Evolutionary conservation across 2,888 invertebrate genomes (phyloP), one percentile per base, ranked within the genome.

Genomic region (Oligia strigilis): DNA sequence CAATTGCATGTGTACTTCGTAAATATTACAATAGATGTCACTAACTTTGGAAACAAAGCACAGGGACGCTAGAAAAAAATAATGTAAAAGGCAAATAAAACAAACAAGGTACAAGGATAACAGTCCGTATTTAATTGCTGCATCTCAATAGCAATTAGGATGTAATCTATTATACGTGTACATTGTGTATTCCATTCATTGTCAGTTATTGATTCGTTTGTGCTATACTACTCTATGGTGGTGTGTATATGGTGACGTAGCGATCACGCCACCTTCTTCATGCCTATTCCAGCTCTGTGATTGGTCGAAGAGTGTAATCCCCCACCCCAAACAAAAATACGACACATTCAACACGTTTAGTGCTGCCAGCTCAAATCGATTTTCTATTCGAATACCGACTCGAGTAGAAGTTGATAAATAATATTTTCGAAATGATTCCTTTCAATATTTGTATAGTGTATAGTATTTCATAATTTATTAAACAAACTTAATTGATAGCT

Each of bases 261-360:
- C 72, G 95, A 97, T 97, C 97, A 97, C 97, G 97, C 97, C 97
- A 97, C 97, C 94, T 96, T 95, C 87, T 94, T 93, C 92, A 93
- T 93, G 91, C 91, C 90, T 87, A 87, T 93, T 93, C 82, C 91
- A 87, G 92, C 70, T 65, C 82, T 93, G 90, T 93, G 92, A 97
- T 97, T 97, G 97, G 97, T 89, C 77, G 87, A 92, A 87, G 83
- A 62, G 60, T 40, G 64, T 75, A 82, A 81, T 90, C 92, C 94
- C 93, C 94, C 92, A 92, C 94, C 93, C 91, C 89, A 86, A 90
- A 92, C 91, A 91, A 93, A 93, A 94, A 92, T 93, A 93, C 90
- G 92, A 92, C 92, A 94, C 94, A 94, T 94, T 94, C 94, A 95
- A 95, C 94, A 94, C 87, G 92, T 94, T 89, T 94, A 95, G 95